Base-by-base conservation (phyloP, 2,113 vertebrate species). In the Dromiciops gliroides region DNA sequence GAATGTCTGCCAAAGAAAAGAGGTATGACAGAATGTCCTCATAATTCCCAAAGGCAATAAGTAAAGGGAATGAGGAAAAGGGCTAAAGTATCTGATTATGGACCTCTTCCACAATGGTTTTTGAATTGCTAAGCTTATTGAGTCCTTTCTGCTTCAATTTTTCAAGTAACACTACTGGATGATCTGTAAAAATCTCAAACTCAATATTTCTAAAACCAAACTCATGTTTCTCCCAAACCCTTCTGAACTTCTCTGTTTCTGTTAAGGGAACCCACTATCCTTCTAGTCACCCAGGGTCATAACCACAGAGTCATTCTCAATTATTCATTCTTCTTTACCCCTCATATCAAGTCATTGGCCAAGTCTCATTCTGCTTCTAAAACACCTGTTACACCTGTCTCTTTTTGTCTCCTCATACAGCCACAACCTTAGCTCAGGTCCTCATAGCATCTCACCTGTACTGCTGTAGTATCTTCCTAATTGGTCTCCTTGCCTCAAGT, bases 1-100 rank as follows among this genome's bases (percentile, higher is more conserved):
- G 89, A 89, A 92, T 91, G 50, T 11, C 83, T 92, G 48, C 51
- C 92, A 94, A 92, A 16, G 14, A 92, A 91, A 95, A 91, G 90
- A 95, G 92, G 90, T 75, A 51, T 37, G 37, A 48, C 4, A 51
- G 3, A 56, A 51, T 93, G 49, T 22, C 48, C 48, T 26, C 7
- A 25, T 6, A 11, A 1, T 22, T 88, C 7, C 25, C 25, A 37
- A 37, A 53, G n/a, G 25, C 47, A 48, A 95, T 22, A 49, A 24
- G 6, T 14, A 0, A 28, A 90, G n/a, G 19, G n/a, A 31, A 60
- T 88, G 37, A 91, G 89, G 50, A 95, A 90, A 67, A 89, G 25
- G 23, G 51, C 44, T 94, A 28, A 92, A 89, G 47, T 67, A 9
- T 90, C 51, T 49, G 16, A 90, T 48, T 44, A 90, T 49, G 48